Evolutionary conservation across 1,140 invertebrate species (phyloP), one percentile per base, ranked within the genome.

Genomic region (Tribolium castaneum): DNA sequence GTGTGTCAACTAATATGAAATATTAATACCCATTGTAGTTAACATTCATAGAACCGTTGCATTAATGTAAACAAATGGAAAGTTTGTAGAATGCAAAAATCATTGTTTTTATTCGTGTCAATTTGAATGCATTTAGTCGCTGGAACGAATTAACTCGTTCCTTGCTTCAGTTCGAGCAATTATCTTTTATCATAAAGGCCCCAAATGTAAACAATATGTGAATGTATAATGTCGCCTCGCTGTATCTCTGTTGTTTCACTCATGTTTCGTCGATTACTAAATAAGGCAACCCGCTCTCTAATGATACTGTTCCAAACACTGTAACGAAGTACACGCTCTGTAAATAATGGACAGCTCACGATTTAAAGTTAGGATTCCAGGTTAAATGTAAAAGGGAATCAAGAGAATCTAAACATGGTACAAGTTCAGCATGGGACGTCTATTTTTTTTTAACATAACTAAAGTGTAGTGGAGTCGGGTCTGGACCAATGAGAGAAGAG

Each of bases 401-500:
- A 56, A 76, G 72, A 77, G 62, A 80, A 78, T 79, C 80, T 80
- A 19, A 80, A 81, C 74, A 78, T 82, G 79, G 82, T 80, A 82
- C 49, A 56, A 56, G 51, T 70, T 59, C 75, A 34, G 79, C 77
- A 77, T 80, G 80, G 62, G 49, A 72, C 70, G 34, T 62, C 54
- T 80, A 75, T 82, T 82, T 79, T 82, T 80, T 78, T 56, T 66
- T 22, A 35, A 49, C 25, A 39, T 14, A 4, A 22, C 34, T 14
- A 72, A 72, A 72, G 49, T 73, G 71, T 73, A 73, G 49, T 51
- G 50, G 70, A 73, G 25, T 19, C 16, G 13, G 16, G 71, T 12
- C 79, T 79, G 81, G 77, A 81, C 82, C 83, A 84, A 83, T 84
- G 73, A 80, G 76, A 78, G 76, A 45, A 66, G 73, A 77, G 56